Evolutionary conservation across 1,140 invertebrate genomes (phyloP).

Genomic region (Choristoneura fumiferana): DNA sequence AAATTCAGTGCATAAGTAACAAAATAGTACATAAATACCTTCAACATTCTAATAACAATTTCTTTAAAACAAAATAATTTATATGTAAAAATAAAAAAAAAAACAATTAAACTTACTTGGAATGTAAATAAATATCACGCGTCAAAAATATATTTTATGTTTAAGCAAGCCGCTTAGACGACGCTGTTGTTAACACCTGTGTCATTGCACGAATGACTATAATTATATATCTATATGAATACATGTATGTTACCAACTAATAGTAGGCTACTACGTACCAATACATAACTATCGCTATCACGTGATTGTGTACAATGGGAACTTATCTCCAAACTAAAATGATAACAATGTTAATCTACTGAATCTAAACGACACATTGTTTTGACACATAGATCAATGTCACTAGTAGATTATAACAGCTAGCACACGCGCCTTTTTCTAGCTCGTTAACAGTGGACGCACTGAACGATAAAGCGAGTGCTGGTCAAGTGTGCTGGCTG

Average conservation of each 20-base stretch:
- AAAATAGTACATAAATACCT: conserved; percentile 12
- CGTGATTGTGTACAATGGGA: not conserved
- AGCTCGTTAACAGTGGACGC: too few relatives aligned
- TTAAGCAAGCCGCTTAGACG: not conserved
- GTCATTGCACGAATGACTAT: conserved; percentile 4
- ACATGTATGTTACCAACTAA: too few relatives aligned
- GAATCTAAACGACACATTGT: too few relatives aligned
- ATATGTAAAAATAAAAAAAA: conserved; percentile 3
- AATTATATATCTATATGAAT: too few relatives aligned
- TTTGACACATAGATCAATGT: too few relatives aligned
- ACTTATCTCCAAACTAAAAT: not conserved
- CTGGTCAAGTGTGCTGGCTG: too few relatives aligned
- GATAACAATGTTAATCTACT: too few relatives aligned
- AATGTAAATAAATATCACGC: conserved; percentile 20
- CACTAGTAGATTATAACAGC: too few relatives aligned
- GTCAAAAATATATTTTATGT: not conserved
- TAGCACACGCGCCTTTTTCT: too few relatives aligned
- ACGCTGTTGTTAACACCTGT: conserved; percentile 22
- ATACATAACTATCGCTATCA: conserved; percentile 15
- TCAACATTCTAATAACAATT: not conserved
- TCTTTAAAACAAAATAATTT: not conserved
- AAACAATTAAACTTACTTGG: conserved; percentile 23
- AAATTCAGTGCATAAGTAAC: conserved; percentile 9
- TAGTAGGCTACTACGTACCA: not conserved
- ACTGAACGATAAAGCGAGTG: too few relatives aligned